phyloP scores from a whole-genome alignment of 2,888 invertebrate species.

The Hetaerina titia region DNA sequence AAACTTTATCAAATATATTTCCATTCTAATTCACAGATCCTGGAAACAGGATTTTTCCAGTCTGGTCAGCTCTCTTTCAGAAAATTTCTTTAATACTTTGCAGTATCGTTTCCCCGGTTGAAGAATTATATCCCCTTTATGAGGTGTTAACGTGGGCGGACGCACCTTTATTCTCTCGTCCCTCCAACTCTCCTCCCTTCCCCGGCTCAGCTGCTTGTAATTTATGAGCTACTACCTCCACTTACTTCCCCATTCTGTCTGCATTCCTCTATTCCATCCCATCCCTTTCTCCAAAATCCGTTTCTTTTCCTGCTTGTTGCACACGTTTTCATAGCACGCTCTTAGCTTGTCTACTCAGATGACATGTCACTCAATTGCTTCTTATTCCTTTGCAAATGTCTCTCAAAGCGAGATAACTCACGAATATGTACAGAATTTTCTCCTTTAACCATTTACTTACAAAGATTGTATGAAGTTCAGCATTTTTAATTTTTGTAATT shows the following conservation, averaged over 20 bases:
- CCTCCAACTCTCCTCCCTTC: not conserved
- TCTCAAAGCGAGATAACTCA: not conserved
- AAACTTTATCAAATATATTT: too few species aligned
- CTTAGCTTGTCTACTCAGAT: not conserved
- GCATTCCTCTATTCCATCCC: not conserved
- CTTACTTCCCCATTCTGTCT: not conserved
- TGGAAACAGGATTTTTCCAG: too few species aligned
- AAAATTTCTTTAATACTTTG: not conserved
- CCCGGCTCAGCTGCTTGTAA: not conserved
- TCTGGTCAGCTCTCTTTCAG: not conserved
- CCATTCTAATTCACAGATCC: too few species aligned
- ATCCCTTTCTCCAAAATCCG: not conserved
- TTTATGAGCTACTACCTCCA: not conserved
- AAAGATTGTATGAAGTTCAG: too few species aligned
- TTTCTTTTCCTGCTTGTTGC: not conserved
- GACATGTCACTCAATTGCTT: not conserved
- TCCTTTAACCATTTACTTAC: too few species aligned
- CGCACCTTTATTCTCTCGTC: not conserved
- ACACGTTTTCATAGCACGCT: not conserved
- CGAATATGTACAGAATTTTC: too few species aligned
- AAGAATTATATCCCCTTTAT: not conserved
- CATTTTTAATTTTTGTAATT: too few species aligned
- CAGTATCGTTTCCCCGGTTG: not conserved
- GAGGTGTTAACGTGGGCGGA: not conserved
- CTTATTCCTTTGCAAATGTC: not conserved